Evolutionary conservation across 2,797 vertebrate genomes (phyloP), one percentile per base, ranked within the genome.

Genomic region (Xyrichtys novacula): DNA sequence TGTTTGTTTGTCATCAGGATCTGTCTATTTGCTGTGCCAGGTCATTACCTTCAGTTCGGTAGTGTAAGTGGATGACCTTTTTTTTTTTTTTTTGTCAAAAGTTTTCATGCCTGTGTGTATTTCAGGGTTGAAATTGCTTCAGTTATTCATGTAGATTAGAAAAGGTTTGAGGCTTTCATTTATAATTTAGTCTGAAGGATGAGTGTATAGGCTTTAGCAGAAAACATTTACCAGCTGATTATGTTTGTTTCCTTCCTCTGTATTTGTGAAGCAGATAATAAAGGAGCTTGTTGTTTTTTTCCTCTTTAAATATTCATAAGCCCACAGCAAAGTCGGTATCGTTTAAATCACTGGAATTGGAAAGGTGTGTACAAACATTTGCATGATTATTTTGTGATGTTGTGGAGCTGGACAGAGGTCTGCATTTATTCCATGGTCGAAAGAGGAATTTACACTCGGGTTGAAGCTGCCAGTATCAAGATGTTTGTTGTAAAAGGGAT

Each of bases 1-100:
- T 87, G 85, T 85, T 89, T 87, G 81, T 88, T 90, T 88, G 86
- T 78, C 50, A 46, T 29, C 65, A 61, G 74, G 83, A 85, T 88
- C 48, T 67, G 76, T 60, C 48, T 78, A 73, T 88, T 91, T 88
- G 84, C 76, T 26, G 42, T 55, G 48, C 14, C 22, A 49, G 84
- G 74, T 87, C 81, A 79, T 82, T 80, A 85, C 64, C 60, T 74
- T 60, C 46, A 81, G 62, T 67, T 72, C 59, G 62, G 23, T 71
- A 71, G 69, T 68, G 52, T 55, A 74, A 32, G 56, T n/a, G 53
- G 50, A 55, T 71, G 49, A 85, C 82, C 82, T 34, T 75, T 83
- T 32, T 32, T 3, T 32, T 32, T 32, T 32, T 32, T 32, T 3
- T 32, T 34, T 34, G 49, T 15, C 16, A 19, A 80, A 88, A 88